These are phyloP conservation scores for Diorhabda sublineata DNA, from an alignment of 1,140 invertebrate genomes.

Conservation along the genomic window DNA sequence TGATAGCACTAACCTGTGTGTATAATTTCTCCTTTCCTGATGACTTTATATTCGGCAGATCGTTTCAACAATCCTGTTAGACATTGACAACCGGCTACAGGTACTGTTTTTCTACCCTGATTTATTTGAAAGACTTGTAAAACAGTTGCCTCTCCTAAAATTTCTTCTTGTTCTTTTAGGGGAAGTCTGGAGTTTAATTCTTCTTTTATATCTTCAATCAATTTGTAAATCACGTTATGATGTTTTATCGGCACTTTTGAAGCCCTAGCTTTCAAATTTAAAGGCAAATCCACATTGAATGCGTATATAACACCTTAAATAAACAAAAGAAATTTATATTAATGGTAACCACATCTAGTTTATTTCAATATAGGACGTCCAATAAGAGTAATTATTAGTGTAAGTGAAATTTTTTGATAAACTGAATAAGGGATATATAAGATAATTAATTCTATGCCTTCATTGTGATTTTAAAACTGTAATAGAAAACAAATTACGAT, in stretches of 20 bases:
- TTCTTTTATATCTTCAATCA: slow-evolving; percentile 83
- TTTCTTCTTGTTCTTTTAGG: slow-evolving; percentile 65
- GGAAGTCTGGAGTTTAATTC: slow-evolving; percentile 76
- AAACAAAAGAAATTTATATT: neutral
- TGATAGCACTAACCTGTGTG: slow-evolving; percentile 60
- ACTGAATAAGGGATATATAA: too few relatives aligned
- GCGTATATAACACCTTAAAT: slow-evolving; percentile 68
- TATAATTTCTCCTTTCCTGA: slow-evolving; percentile 67
- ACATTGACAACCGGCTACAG: slow-evolving; percentile 86
- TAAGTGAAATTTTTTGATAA: too few relatives aligned
- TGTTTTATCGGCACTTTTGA: slow-evolving; percentile 59
- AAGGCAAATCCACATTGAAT: slow-evolving; percentile 70
- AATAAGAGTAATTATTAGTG: too few relatives aligned
- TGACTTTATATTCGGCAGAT: slow-evolving; percentile 62
- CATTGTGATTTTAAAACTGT: too few relatives aligned
- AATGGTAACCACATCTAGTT: too few relatives aligned
- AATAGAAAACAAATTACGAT: too few relatives aligned
- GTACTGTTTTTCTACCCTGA: slow-evolving; percentile 75
- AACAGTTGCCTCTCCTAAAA: slow-evolving; percentile 80
- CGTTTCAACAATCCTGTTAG: slow-evolving; percentile 72
- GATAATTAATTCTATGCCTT: too few relatives aligned
- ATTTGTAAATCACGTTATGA: slow-evolving; percentile 86
- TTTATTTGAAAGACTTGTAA: slow-evolving; percentile 79
- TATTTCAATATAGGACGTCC: too few relatives aligned
- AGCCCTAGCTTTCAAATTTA: slow-evolving; percentile 50